These are phyloP conservation scores for Ichneumoninae sp. DNA, from an alignment of 2,888 invertebrate species.

Conservation along the genomic window DNA sequence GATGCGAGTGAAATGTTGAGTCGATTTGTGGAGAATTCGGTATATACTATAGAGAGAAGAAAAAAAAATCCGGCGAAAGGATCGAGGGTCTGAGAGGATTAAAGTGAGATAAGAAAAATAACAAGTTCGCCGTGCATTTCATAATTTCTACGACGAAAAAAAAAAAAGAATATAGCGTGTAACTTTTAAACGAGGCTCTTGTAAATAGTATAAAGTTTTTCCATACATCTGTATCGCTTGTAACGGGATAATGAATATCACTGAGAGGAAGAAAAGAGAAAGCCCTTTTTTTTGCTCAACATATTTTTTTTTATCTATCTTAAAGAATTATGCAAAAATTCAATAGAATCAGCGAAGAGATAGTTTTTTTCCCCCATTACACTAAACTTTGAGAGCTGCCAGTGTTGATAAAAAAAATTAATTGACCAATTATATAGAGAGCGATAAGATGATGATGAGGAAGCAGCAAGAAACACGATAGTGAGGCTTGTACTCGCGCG, in stretches of 20 bases:
- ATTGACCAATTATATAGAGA: conserved; percentile 50
- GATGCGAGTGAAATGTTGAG: conserved; percentile 22
- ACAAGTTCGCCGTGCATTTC: conserved; percentile 58
- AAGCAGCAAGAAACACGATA: conserved; percentile 17
- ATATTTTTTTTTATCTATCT: not conserved
- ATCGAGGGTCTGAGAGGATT: conserved; percentile 1
- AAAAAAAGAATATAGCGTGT: conserved; percentile 44
- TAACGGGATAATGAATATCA: conserved; percentile 45
- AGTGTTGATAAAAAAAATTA: conserved; percentile 23
- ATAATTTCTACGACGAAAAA: conserved; percentile 56
- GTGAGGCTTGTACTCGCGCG: conserved; percentile 52
- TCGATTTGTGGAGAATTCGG: conserved; percentile 12
- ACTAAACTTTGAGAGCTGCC: conserved; percentile 38
- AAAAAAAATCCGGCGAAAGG: conserved; percentile 20
- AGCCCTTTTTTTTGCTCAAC: not conserved
- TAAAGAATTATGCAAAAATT: not conserved
- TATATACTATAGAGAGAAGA: conserved; percentile 23
- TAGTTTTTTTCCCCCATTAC: not conserved
- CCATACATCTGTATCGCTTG: conserved; percentile 60
- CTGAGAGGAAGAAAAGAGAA: conserved; percentile 19
- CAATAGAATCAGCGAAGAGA: not conserved
- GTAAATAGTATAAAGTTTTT: conserved; percentile 65
- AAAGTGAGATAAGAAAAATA: conserved; percentile 30
- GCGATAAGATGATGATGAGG: conserved; percentile 2
- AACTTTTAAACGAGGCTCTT: conserved; percentile 60